phyloP scores from a whole-genome alignment of 2,797 vertebrate species.

The Gila robusta region DNA sequence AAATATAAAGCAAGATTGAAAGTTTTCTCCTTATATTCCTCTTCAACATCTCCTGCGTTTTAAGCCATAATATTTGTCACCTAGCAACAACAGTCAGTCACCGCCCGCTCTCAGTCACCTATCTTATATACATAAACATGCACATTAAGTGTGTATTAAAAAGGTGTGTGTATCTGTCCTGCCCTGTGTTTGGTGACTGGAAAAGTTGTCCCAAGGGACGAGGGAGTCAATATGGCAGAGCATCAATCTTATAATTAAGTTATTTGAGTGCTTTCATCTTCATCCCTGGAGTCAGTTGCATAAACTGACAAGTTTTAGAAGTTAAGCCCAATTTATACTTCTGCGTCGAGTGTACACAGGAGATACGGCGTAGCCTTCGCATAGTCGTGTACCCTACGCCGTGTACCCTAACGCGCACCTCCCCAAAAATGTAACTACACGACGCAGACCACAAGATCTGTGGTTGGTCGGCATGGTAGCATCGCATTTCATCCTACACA shows the following conservation, averaged over 20 bases:
- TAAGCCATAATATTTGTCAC: slow-evolving; percentile 66
- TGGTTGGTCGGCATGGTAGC: too few relatives aligned
- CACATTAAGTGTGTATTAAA: slow-evolving; percentile 13
- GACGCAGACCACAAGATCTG: too few relatives aligned
- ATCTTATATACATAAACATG: slow-evolving; percentile 38
- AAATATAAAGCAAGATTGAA: slow-evolving; percentile 23
- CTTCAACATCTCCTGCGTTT: slow-evolving; percentile 44
- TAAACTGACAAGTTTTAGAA: not conserved
- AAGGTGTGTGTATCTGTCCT: slow-evolving; percentile 39
- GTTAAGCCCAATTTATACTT: not conserved
- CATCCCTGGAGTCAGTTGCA: not conserved
- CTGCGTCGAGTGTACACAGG: not conserved
- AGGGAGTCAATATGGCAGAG: slow-evolving; percentile 47
- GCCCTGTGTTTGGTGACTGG: slow-evolving; percentile 61
- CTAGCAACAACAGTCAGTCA: slow-evolving; percentile 78
- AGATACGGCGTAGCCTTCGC: not conserved
- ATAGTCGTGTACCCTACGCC: not conserved
- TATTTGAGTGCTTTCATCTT: not conserved
- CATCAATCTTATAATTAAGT: not conserved
- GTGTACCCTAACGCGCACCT: not conserved
- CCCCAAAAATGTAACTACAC: not conserved
- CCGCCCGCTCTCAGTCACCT: slow-evolving; percentile 64
- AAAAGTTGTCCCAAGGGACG: slow-evolving; percentile 52
- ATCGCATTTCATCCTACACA: too few relatives aligned
- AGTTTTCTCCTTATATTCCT: slow-evolving; percentile 21